These are phyloP conservation scores for Pasiphila rectangulata DNA, from an alignment of 2,888 invertebrate species.

Conservation along the genomic window DNA sequence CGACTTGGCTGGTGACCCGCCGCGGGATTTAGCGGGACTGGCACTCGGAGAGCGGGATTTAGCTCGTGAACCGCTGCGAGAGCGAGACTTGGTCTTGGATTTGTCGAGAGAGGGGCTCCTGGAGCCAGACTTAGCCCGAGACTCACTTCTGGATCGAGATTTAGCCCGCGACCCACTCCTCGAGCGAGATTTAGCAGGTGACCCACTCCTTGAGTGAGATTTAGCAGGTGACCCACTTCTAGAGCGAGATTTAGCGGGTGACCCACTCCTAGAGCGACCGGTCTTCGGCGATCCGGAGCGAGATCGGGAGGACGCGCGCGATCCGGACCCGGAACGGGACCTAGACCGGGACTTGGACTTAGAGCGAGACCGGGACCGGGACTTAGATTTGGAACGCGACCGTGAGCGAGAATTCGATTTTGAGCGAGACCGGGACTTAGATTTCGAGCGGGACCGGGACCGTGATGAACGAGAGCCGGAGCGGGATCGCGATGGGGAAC, in stretches of 20 bases:
- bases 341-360: conserved; percentile 33
- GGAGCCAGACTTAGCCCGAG: conserved; percentile 36
- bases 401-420: conserved; percentile 23
- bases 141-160: conserved; percentile 37
- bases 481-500: conserved; percentile 36
- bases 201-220: conserved; percentile 26
- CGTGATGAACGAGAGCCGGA: conserved; percentile 34
- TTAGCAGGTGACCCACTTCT: conserved; percentile 2
- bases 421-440: conserved; percentile 19
- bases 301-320: conserved; percentile 31
- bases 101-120: conserved; percentile 32
- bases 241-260: conserved; percentile 4
- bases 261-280: conserved; percentile 13
- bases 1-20: conserved; percentile 21
- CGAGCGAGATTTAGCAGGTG: conserved; percentile 27
- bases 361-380: conserved; percentile 13
- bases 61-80: conserved; percentile 14
- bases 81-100: conserved; percentile 16
- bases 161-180: conserved; percentile 14
- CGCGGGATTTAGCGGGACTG: conserved; percentile 9
- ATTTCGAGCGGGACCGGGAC: conserved; percentile 3
- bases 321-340: conserved; percentile 15
- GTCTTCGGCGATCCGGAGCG: too few relatives aligned
- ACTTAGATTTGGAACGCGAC: conserved; percentile 11
- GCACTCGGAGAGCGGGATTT: conserved; percentile 5